Base-by-base conservation (phyloP, 2,888 invertebrate genomes). In the Omphaloscelis lunosa region DNA sequence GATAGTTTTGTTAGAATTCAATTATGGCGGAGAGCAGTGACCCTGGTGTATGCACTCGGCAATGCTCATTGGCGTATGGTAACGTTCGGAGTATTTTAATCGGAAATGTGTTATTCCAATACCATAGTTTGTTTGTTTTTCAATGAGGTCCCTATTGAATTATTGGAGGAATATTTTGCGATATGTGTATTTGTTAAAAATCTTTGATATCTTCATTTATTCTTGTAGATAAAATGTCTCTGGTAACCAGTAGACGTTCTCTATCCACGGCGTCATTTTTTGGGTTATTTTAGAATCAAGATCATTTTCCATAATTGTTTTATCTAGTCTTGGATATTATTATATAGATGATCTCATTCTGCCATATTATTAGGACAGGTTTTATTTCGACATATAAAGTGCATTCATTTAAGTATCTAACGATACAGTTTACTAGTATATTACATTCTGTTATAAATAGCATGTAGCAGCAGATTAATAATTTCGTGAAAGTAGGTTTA, bases 1-100 rank as follows among this genome's bases (percentile, higher is more conserved):
- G 93, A 93, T 94, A 93, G 93, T 92, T 94, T 93, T 93, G 93
- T 93, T 93, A 93, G 94, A 92, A 94, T 94, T 94, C 94, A 94
- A 94, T 94, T 94, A 93, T 91, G 84, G 82, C n/a, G 76, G 87
- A 86, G 88, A 86, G 83, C 89, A 88, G 80, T 91, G 93, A 93
- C 93, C 94, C 86, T 83, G 77, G 75, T 89, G 90, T 88, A 88
- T 91, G 92, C 92, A 91, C 72, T 79, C 72, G 72, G 78, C 82
- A 74, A 56, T 86, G 86, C 72, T 84, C 76, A 82, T 82, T 82
- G 86, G 71, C 68, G 83, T 77, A 77, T 79, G 82, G 71, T 82
- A 77, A 75, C 75, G 74, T 76, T 77, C 63, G 58, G 65, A 68
- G 82, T 81, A 70, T 82, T 86, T 85, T 75, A 84, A 88, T 86